Evolutionary conservation across 2,888 invertebrate species (phyloP), one percentile per base, ranked within the genome.

Genomic region (Leucophenga montana): DNA sequence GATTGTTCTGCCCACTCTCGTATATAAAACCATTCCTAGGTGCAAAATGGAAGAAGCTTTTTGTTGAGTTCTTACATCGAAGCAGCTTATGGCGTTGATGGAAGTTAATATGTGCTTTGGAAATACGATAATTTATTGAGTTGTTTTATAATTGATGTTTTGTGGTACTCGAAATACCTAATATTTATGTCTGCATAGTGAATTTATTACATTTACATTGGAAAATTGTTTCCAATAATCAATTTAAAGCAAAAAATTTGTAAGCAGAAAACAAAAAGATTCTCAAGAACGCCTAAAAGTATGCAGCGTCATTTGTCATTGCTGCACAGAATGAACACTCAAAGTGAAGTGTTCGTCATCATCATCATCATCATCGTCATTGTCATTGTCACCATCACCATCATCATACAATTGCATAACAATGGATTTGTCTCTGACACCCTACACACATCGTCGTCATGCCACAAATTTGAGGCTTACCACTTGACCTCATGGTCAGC

Each of bases 391-490:
- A 48, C 27, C 69, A 69, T 67, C 69, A 65, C 53, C 31, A 14
- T 39, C 69, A n/a, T n/a, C 75, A 71, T 71, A 71, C 71, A 70
- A 74, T 62, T 67, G 56, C 50, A 70, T 70, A 70, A 79, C 79
- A 81, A 78, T 72, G 65, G 39, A 11, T 39, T 39, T 39, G n/a
- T n/a, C n/a, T n/a, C n/a, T n/a, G 8, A 59, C 61, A 69, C 53
- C 54, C 68, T 62, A 70, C 44, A 46, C 66, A 56, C 54, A 66
- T 31, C 69, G 65, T 27, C n/a, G n/a, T 27, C 57, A 57, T 57
- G 27, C 11, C n/a, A 57, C 57, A 57, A 57, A 31, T 27, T 31
- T 57, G 22, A 66, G 70, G 57, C 64, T 54, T 59, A 50, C 68
- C 59, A 68, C 67, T 54, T 57, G 48, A 74, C 67, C 70, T 67